These are phyloP conservation scores for Fulmarus glacialis DNA, from an alignment of 2,113 vertebrate genomes.

Conservation along the genomic window DNA sequence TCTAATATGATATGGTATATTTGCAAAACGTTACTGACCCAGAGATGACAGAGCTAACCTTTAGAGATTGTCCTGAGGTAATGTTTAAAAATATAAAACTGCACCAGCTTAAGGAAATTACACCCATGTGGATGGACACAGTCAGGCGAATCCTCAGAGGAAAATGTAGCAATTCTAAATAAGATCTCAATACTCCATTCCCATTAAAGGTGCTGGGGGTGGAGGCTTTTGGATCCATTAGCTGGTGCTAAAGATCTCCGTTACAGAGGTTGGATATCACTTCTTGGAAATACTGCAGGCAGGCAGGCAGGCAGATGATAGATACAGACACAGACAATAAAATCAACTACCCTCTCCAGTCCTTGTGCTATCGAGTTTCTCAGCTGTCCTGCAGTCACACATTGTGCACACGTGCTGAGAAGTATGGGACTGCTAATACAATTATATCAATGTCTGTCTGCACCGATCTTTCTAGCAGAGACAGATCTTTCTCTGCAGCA, in stretches of 20 bases:
- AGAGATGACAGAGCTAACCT: not conserved
- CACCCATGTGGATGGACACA: not conserved
- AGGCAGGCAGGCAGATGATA: not conserved
- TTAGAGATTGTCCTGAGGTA: not conserved
- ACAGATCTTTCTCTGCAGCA: not conserved
- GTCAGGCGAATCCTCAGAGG: not conserved
- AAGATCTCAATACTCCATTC: not conserved
- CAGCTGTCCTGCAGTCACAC: conserved; percentile 17
- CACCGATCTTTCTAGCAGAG: not conserved
- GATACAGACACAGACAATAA: not conserved
- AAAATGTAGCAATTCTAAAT: not conserved
- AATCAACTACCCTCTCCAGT: not conserved
- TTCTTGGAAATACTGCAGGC: not conserved
- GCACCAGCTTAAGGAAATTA: not conserved
- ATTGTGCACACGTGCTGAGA: not conserved
- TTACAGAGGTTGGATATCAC: not conserved
- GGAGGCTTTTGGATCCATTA: not conserved
- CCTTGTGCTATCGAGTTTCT: not conserved
- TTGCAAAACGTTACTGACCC: not conserved
- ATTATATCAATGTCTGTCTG: conserved; percentile 26
- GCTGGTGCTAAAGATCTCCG: not conserved
- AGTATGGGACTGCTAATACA: not conserved
- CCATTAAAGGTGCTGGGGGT: not conserved
- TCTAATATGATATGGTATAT: not conserved
- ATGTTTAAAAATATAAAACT: not conserved